phyloP scores from a whole-genome alignment of 1,140 invertebrate genomes.

The Heliconius melpomene region DNA sequence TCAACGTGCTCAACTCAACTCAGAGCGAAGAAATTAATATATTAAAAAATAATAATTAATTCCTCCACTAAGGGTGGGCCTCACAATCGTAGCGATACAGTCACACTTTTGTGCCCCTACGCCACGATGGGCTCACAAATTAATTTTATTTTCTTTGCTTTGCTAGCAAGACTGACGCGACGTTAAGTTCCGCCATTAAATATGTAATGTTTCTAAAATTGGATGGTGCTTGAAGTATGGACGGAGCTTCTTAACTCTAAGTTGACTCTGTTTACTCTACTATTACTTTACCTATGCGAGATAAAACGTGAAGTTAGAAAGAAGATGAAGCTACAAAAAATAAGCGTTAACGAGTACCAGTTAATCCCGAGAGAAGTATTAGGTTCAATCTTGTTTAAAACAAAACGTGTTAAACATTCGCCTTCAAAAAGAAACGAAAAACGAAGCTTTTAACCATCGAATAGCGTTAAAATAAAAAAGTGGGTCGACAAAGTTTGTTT shows the following conservation, averaged over 20 bases:
- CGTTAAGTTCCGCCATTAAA: not conserved
- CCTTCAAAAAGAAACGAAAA: not conserved
- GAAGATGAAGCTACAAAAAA: not conserved
- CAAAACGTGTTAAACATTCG: constrained; percentile 3
- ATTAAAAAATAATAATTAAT: no score
- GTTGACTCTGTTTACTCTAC: no score
- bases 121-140: no score
- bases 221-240: not conserved
- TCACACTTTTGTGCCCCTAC: no score
- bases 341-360: not conserved
- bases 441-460: not conserved
- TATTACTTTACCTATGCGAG: no score
- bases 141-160: not conserved
- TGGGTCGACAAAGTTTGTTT: constrained; percentile 46
- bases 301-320: not conserved
- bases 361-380: not conserved
- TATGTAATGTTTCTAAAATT: not conserved
- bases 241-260: not conserved
- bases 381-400: not conserved
- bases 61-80: no score
- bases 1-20: no score
- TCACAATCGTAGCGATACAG: no score
- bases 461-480: constrained; percentile 30
- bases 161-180: not conserved
- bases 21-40: no score